Base-by-base conservation (phyloP, 2,888 invertebrate species). In the Bedellia somnulentella region DNA sequence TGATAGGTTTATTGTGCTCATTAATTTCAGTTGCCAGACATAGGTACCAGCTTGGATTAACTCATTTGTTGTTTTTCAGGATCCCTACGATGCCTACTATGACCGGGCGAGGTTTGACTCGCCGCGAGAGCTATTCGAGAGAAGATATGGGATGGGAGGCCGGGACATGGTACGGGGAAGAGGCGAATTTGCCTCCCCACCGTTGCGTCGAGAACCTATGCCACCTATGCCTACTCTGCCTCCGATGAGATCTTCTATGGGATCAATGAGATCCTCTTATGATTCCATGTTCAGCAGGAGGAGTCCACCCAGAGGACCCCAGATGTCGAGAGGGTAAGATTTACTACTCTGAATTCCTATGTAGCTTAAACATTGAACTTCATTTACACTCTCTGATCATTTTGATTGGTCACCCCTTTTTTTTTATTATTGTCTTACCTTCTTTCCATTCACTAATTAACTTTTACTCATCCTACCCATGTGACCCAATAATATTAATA, bases 241-340 rank as follows among this genome's bases (percentile, higher is more conserved):
- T 2, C 77, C 80, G 38, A 71, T 80, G 60, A 62, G 80, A 40
- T 68, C 73, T 47, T 5, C 5, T 6, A 79, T 81, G 78, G 80
- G 82, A 47, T 79, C 87, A 43, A 81, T 86, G 80, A 80, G 86
- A 73, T 83, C 77, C 67, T 83, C 73, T 35, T 82, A 89, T 58
- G 89, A 89, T 60, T 80, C 84, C 45, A 88, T 90, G 86, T 90
- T 87, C 71, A 90, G 87, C 63, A 80, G 91, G 42, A 79, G 90
- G 47, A 87, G 89, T 43, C 89, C 90, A 44, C 87, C 89, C 35
- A 57, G 68, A 42, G 75, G 73, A 47, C 75, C 76, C 24, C 76
- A 77, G 51, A 68, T 77, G 64, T 70, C 77, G 45, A 56, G 76
- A 53, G 77, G 77, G 75, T 77, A 57, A 61, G 63, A 52, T n/a